These are phyloP conservation scores for Armadillidium nasatum DNA, from an alignment of 1,140 invertebrate genomes.

Conservation along the genomic window DNA sequence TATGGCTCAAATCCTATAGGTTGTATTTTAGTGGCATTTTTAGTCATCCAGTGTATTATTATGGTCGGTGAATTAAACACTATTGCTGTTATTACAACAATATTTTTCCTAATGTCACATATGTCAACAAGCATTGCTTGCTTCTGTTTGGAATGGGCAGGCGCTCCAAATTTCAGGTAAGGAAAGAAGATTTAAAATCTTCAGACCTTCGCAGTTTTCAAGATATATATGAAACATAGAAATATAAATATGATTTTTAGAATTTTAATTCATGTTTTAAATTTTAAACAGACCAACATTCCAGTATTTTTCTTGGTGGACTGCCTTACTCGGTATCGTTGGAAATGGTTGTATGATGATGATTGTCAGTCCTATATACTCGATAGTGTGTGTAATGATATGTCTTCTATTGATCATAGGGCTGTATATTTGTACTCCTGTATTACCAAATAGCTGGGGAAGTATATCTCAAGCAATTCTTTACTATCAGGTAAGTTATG, in stretches of 20 bases:
- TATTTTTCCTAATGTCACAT: constrained; percentile 93
- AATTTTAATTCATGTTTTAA: background rate
- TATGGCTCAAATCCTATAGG: background rate
- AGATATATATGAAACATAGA: no score
- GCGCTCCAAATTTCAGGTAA: constrained; percentile 92
- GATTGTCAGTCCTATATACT: constrained; percentile 85
- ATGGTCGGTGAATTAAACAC: constrained; percentile 89
- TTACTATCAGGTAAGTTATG: constrained; percentile 79
- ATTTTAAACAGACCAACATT: constrained; percentile 73
- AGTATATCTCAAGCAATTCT: constrained; percentile 97
- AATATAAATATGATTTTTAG: no score
- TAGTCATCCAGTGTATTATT: constrained; percentile 67
- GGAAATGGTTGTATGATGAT: constrained; percentile 94
- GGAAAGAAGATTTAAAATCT: constrained; percentile 29
- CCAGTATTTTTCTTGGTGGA: constrained; percentile 93
- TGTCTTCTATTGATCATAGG: constrained; percentile 78
- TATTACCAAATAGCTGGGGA: constrained; percentile 79
- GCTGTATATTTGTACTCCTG: constrained; percentile 87
- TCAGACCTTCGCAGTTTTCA: no score
- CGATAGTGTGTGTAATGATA: constrained; percentile 78
- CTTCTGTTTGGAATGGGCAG: constrained; percentile 84
- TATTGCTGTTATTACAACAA: constrained; percentile 95
- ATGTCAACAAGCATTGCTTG: constrained; percentile 94
- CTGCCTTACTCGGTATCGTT: constrained; percentile 76
- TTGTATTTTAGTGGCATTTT: background rate